Evolutionary conservation across 2,113 vertebrate species (phyloP).

Genomic region (Verasper variegatus): DNA sequence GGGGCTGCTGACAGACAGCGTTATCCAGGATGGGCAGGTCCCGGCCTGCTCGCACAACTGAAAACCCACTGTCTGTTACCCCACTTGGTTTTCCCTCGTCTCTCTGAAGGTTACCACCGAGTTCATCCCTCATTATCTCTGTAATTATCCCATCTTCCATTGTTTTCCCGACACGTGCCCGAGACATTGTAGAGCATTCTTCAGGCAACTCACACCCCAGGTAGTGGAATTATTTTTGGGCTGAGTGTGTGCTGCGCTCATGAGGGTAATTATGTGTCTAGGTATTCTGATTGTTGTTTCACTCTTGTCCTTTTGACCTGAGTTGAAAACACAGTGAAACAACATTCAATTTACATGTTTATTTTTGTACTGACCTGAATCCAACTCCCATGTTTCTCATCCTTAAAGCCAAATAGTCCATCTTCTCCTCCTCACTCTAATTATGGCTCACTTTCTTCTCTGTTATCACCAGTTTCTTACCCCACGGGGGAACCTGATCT

Average conservation of each 20-base stretch:
- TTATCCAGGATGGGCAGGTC: conserved; percentile 59
- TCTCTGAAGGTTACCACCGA: conserved; percentile 33
- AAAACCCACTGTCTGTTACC: conserved; percentile 21
- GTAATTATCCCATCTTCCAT: conserved; percentile 48
- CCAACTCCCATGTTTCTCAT: not conserved
- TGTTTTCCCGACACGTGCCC: conserved; percentile 39
- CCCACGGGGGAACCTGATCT: conserved; percentile 14
- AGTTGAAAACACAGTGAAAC: not conserved
- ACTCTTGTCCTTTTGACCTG: conserved; percentile 30
- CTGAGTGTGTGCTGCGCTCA: conserved; percentile 19
- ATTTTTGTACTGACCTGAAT: not conserved
- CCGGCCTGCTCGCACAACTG: conserved; percentile 33
- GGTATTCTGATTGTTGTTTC: conserved; percentile 24
- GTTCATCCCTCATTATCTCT: conserved; percentile 53
- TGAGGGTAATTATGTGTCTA: conserved; percentile 31
- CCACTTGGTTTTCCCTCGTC: not conserved
- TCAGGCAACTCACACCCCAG: conserved; percentile 24
- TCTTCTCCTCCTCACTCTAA: not conserved
- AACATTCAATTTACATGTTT: not conserved
- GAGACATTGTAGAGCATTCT: conserved; percentile 25
- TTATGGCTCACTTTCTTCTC: not conserved
- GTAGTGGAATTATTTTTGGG: conserved; percentile 28
- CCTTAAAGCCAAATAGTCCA: not conserved
- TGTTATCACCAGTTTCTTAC: not conserved
- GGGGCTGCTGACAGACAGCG: conserved; percentile 60